phyloP scores from a whole-genome alignment of 2,888 invertebrate species.

The Agriopis leucophaearia region DNA sequence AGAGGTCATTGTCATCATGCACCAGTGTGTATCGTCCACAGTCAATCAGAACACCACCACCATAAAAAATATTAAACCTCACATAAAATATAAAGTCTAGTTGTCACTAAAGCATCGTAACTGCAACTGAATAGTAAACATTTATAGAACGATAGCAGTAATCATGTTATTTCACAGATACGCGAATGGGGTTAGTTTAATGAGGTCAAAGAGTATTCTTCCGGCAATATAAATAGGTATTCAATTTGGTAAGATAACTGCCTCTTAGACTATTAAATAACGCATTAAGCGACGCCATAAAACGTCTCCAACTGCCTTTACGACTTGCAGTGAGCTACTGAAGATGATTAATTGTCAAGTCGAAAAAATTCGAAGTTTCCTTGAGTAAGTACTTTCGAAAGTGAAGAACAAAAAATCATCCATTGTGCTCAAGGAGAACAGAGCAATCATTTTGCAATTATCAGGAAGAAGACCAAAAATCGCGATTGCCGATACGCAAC shows the following conservation, averaged over 20 bases:
- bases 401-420: constrained; percentile 34
- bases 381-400: constrained; percentile 45
- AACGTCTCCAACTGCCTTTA: constrained; percentile 9
- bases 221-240: constrained; percentile 56
- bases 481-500: constrained; percentile 35
- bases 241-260: constrained; percentile 25
- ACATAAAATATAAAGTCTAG: constrained; percentile 25
- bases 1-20: constrained; percentile 55
- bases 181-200: constrained; percentile 60
- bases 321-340: constrained; percentile 17
- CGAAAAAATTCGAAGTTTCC: constrained; percentile 34
- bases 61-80: constrained; percentile 21
- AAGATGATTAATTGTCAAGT: constrained; percentile 38
- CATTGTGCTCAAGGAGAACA: constrained; percentile 40
- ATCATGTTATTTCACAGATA: constrained; percentile 57
- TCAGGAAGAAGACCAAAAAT: constrained; percentile 34
- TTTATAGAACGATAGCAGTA: constrained; percentile 51
- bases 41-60: constrained; percentile 36
- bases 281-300: constrained; percentile 31
- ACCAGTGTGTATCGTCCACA: constrained; percentile 39
- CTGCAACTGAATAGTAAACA: constrained; percentile 49
- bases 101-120: constrained; percentile 33
- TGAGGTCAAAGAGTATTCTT: constrained; percentile 68
- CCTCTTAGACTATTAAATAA: constrained; percentile 27
- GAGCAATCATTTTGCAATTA: constrained; percentile 44